Evolutionary conservation across 2,797 vertebrate genomes (phyloP).

Genomic region (Prionace glauca): DNA sequence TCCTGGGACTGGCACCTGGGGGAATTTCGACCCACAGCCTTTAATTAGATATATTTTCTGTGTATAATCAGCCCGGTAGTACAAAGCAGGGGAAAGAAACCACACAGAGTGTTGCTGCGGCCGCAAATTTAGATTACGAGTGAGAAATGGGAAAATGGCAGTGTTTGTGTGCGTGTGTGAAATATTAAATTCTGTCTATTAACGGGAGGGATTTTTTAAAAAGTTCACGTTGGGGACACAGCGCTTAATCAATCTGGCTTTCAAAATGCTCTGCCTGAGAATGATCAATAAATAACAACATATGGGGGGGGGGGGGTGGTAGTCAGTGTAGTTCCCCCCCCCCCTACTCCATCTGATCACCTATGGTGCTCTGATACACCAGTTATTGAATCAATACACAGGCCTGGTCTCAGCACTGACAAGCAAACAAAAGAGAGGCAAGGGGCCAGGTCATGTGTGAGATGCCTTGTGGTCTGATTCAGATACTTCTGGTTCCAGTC

Average conservation of each 20-base stretch:
- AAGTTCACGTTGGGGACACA: not conserved
- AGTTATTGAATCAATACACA: not conserved
- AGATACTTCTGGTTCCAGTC: not conserved
- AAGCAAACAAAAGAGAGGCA: not conserved
- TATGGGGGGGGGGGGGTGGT: too few relatives aligned
- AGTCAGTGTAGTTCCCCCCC: not conserved
- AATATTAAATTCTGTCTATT: not conserved
- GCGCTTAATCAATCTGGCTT: conserved; percentile 10
- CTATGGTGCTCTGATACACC: too few relatives aligned
- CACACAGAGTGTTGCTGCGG: not conserved
- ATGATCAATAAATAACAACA: not conserved
- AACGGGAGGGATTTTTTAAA: not conserved
- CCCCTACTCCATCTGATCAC: not conserved
- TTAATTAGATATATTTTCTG: conserved; percentile 37
- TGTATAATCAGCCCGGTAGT: conserved; percentile 29
- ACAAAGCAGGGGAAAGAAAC: not conserved
- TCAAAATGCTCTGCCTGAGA: not conserved
- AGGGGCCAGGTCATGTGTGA: too few relatives aligned
- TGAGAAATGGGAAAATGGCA: not conserved
- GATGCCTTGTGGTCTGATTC: not conserved
- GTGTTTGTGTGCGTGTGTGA: not conserved
- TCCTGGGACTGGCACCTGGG: not conserved
- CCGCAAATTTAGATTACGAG: not conserved
- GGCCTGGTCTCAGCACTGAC: not conserved
- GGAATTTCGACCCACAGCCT: conserved; percentile 16